phyloP scores from a whole-genome alignment of 2,888 invertebrate genomes.

The Diplazon laetatorius region DNA sequence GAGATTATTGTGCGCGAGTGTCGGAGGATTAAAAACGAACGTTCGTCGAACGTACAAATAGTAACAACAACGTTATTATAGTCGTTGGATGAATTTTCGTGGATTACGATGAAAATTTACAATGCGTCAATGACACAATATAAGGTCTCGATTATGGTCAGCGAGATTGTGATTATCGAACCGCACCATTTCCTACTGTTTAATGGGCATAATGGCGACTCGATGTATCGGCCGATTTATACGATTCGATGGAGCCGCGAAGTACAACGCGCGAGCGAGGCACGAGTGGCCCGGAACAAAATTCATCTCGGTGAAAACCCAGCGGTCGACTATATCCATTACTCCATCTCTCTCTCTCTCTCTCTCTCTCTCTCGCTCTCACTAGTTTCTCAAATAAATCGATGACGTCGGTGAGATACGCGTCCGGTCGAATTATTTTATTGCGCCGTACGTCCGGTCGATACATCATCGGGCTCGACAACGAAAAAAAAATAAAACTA shows the following conservation, averaged over 20 bases:
- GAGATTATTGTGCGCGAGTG: too few relatives aligned
- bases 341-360: too few relatives aligned
- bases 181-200: constrained; percentile 22
- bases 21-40: neutral
- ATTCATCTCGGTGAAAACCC: constrained; percentile 19
- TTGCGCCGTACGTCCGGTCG: constrained; percentile 21
- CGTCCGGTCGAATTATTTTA: constrained; percentile 44
- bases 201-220: constrained; percentile 18
- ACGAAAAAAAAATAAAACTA: neutral
- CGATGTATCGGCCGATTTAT: constrained; percentile 31
- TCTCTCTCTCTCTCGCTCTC: too few relatives aligned
- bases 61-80: neutral
- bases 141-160: constrained; percentile 2
- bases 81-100: neutral
- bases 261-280: neutral
- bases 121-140: constrained; percentile 1
- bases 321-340: too few relatives aligned
- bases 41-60: neutral
- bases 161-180: constrained; percentile 12
- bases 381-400: constrained; percentile 40
- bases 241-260: constrained; percentile 5
- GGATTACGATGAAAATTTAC: constrained; percentile 9
- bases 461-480: constrained; percentile 11
- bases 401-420: constrained; percentile 36
- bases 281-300: neutral